Conservation (phyloP, 2,113 vertebrate species). For the Scalopus aquaticus region DNA sequence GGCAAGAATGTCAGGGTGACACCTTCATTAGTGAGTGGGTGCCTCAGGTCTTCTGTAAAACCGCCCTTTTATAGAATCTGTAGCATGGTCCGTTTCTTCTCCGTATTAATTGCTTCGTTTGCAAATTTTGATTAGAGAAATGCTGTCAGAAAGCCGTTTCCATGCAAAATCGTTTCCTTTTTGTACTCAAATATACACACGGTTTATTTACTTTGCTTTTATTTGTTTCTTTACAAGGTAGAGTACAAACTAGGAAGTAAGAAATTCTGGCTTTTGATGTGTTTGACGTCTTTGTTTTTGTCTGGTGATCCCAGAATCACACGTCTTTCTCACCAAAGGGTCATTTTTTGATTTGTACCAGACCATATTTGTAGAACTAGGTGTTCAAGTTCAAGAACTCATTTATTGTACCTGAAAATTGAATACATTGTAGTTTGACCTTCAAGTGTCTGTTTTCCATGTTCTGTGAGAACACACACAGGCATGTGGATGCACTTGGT, state of each 20-base stretch:
- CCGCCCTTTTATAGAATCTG: no score
- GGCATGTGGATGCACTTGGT: not conserved
- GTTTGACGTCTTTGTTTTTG: not conserved
- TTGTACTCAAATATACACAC: no score
- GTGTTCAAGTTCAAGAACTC: not conserved
- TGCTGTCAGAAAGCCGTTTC: fast-evolving
- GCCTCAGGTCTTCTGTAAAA: fast-evolving
- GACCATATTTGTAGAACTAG: not conserved
- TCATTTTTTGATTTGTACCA: not conserved
- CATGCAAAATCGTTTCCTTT: not conserved
- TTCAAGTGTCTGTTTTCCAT: no score
- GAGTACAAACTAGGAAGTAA: not conserved
- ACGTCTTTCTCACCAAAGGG: not conserved
- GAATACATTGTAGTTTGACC: no score
- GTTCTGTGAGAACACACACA: no score
- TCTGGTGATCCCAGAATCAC: no score
- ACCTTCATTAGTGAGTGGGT: no score
- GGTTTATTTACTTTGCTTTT: not conserved
- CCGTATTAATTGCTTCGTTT: not conserved
- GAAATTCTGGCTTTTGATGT: not conserved
- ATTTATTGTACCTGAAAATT: not conserved
- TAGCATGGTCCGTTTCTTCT: not conserved
- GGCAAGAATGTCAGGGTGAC: not conserved
- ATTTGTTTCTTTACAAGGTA: not conserved
- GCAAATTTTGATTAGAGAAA: fast-evolving